Evolutionary conservation across 2,888 invertebrate species (phyloP), one percentile per base, ranked within the genome.

Genomic region (Ceramica pisi): DNA sequence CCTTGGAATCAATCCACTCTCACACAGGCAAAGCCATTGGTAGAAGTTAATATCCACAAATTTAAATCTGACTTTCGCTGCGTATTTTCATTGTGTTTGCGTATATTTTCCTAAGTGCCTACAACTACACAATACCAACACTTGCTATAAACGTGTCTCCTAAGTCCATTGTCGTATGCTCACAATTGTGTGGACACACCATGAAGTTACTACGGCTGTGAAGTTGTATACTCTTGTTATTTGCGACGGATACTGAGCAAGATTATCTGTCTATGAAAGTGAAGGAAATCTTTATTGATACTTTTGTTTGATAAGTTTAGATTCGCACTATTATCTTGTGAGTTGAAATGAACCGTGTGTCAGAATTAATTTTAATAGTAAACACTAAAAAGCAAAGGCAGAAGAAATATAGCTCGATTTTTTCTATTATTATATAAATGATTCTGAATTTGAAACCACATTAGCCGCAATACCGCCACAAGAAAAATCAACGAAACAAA

Each of bases 101-200:
- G 26, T 56, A 6, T 10, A 9, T 44, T 46, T 75, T 23, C 23
- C 46, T 41, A 5, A 1, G 14, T 14, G 4, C 41, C 41, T 41
- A 41, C 14, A 41, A 41, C 14, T 38, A 38, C 38, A 38, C 10
- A 35, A 16, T 4, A 44, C 26, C 9, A 23, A 35, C 51, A 61
- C 53, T 73, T 12, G 3, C 66, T 48, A 67, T 51, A 41, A 71
- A 73, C 60, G 60, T 61, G 61, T 73, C 79, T 35, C 51, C 31
- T n/a, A 73, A 16, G 64, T 44, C 60, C n/a, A 44, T 44, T 55
- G 67, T 62, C 10, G 50, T 31, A 12, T 71, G 74, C 48, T 48
- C 51, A 50, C 55, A 35, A 44, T 46, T 23, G 12, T 35, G 51
- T 26, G 44, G 38, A 44, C 75, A 41, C 31, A 44, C 35, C 66